Evolutionary conservation across 2,888 invertebrate genomes (phyloP), one percentile per base, ranked within the genome.

Genomic region (Noctua pronuba): DNA sequence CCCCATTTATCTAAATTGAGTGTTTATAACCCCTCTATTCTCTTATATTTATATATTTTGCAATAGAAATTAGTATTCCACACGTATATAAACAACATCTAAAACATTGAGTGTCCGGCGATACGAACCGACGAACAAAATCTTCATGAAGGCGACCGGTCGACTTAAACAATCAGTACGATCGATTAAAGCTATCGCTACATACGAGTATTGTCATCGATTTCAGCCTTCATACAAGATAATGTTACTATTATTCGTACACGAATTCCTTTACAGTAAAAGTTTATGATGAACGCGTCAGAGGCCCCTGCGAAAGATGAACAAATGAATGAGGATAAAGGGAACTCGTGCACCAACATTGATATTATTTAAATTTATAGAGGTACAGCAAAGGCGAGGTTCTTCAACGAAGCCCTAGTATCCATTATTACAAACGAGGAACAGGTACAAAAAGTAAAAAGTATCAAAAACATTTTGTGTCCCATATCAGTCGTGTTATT

Each of bases 401-500:
- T 88, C 85, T 91, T 83, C 90, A 94, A 95, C 91, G 91, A 92
- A 94, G 93, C 87, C 91, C 91, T 92, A 93, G 86, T 90, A 89
- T 91, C 87, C 86, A 88, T 89, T 93, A 94, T 92, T 92, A 94
- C 91, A 95, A 95, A 94, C 92, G 92, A 95, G 93, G 93, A 95
- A 94, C 92, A 93, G 94, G 94, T 96, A 94, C 90, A 92, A 95
- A 95, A 95, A 95, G 92, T 92, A 94, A 94, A 95, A 96, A 95
- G 94, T 95, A 95, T 96, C 96, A 96, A 96, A 96, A 96, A 96
- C 94, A 92, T 95, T 94, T 95, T 96, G 96, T 96, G 96, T 96
- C 96, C 96, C 96, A 91, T 95, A 93, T 96, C 96, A 96, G 96
- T 96, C 96, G 92, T 94, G 93, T 94, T 94, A 94, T 96, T 96